Evolutionary conservation across 2,888 invertebrate genomes (phyloP), one percentile per base, ranked within the genome.

Genomic region (Diachrysia chrysitis): DNA sequence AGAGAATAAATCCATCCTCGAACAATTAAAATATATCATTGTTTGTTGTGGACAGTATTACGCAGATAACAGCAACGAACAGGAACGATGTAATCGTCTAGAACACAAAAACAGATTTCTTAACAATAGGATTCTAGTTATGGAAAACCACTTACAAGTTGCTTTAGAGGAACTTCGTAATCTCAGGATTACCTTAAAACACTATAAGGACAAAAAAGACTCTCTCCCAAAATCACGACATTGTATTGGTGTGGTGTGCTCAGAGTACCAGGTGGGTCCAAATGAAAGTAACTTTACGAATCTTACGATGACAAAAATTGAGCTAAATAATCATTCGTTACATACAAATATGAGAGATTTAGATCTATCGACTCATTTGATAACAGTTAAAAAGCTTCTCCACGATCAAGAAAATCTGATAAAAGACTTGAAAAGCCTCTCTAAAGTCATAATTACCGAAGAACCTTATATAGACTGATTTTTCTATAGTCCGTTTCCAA

Each of bases 101-200:
- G 86, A 91, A 81, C 89, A 89, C 66, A 89, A 78, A 61, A 91
- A 89, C 70, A 74, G 84, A 56, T 93, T 89, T 73, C 73, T 92
- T 1, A 84, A 69, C 57, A 89, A 84, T 65, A 92, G 90, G 81
- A 80, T 91, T 35, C 79, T 60, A 19, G 85, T 92, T 73, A 79
- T 93, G 53, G 87, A 88, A 72, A 86, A 73, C 46, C 84, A 87
- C 66, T 81, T 89, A 60, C 71, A 83, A 61, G 76, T 79, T 35
- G 64, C 83, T 5, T 70, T 75, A 42, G 83, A 87, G 53, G 87
- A 90, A 77, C 61, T 90, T 1, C 83, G 78, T 75, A 82, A 78
- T 62, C 60, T 86, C 7, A 81, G 84, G 65, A 77, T 70, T 56
- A 81, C 73, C 16, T 35, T 66, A 42, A 69, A 87, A 83, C 67